Evolutionary conservation across 2,797 vertebrate species (phyloP), one percentile per base, ranked within the genome.

Genomic region (Oreochromis mossambicus): DNA sequence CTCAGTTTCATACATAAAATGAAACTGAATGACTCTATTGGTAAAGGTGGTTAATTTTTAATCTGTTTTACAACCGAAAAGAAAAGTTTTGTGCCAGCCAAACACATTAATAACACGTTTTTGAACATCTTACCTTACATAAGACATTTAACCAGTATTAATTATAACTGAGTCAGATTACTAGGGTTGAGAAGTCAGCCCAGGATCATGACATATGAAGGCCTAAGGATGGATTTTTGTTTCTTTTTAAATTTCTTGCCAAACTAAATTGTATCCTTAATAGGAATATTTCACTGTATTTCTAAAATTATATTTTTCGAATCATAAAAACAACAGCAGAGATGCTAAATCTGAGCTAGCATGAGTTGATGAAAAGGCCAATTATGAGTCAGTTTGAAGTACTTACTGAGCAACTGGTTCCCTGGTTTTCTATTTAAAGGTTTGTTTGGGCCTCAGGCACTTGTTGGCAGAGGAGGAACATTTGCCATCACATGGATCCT

Each of bases 381-480:
- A 88, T 89, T 78, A 87, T 66, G 26, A 41, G 29, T 13, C 5
- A 68, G 70, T 50, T 41, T 76, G 52, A 52, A 46, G 61, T 34
- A 51, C 83, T 83, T 34, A 58, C 17, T 63, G 26, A 34, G 38
- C 24, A 77, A 43, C 56, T 61, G 14, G 29, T 78, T 86, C 29
- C 15, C 41, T 24, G 70, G 58, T 8, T 2, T 4, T 77, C 86
- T 91, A 87, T 90, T 91, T 91, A 86, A 84, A 89, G 87, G 85
- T 80, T 61, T 78, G 79, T 84, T 77, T 79, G 63, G 70, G 66
- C 75, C 66, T 68, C 61, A n/a, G 81, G 36, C 51, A 7, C 50
- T 84, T 86, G 80, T 86, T 50, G 79, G 29, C 56, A 24, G 38
- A 55, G 26, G 12, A 86, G 58, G 61, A 73, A 73, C 43, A 73